Evolutionary conservation across 2,797 vertebrate genomes (phyloP), one percentile per base, ranked within the genome.

Genomic region (Eidolon dupreanum): DNA sequence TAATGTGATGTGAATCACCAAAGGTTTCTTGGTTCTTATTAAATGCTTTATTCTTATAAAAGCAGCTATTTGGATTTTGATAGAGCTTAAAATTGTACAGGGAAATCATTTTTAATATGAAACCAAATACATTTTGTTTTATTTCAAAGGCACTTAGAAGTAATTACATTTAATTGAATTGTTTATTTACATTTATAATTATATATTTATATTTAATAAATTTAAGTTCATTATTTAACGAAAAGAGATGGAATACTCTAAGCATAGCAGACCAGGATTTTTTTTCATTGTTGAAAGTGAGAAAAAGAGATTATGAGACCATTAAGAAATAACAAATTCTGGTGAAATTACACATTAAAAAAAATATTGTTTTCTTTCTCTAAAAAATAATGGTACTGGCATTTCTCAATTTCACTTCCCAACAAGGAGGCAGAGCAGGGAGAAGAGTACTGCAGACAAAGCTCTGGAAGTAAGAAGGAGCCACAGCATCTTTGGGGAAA

Each of bases 71-170:
- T 95, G 89, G 70, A 89, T 92, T 97, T 88, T 16, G 1, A 96
- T 17, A 93, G 59, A 96, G 51, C 41, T 90, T 59, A 19, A 28
- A 93, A 6, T 31, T 68, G 46, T 8, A 33, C 11, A 66, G 59
- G 33, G 6, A 51, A 66, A 89, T 57, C 19, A 36, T 70, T 96
- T 74, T 74, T 28, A 70, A 88, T 92, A 85, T 16, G 36, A 94
- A 92, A 49, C 12, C 19, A 57, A 86, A 68, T 86, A 78, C n/a
- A 85, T 51, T 83, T 90, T 84, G 59, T 68, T 93, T 88, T 51
- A 96, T 81, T 93, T 81, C 65, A 81, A 84, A 84, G 55, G 28
- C 43, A 81, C 53, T 97, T 91, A 71, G 91, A 88, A 94, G 59
- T 31, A 88, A 90, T 20, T 51, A 16, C 19, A 81, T 38, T 92